Base-by-base conservation (phyloP, 1,140 invertebrate genomes). In the Acromyrmex echinatior region DNA sequence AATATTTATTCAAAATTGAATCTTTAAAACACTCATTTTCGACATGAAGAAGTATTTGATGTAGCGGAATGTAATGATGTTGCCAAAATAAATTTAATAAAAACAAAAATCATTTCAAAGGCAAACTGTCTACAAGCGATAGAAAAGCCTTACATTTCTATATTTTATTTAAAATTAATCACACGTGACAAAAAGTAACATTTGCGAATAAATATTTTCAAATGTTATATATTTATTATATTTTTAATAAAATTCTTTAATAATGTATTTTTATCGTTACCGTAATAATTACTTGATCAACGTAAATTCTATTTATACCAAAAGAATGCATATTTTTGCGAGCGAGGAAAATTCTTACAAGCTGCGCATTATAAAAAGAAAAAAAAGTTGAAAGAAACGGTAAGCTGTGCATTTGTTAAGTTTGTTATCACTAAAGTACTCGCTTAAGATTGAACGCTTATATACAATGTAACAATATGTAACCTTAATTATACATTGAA, bases 1-100 rank as follows among this genome's bases (percentile, higher is more conserved):
- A 86, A 78, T 86, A 65, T 78, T 78, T 65, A 76, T 66, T 51
- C 35, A 45, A 56, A 77, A 85, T 49, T 66, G 39, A 45, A 45
- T 45, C 9, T 45, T 45, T 45, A 12, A 76, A 86, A 86, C 10
- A 28, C 21, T 78, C n/a, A 66, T 62, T 74, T 39, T 39, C 7
- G 6, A 45, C 9, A 45, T 10, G 1, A 45, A 10, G 10, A 10
- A 45, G 9, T 45, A 45, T 45, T 45, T 3, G 9, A 45, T 45
- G 9, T 45, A 45, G 39, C 39, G 39, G 28, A 39, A 39, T 39
- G 35, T 39, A 39, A 12, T 49, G 21, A 51, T 62, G 35, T 21
- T 10, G 18, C 25, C 18, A n/a, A 58, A 49, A 60, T 12, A 82
- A 82, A 31, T 18, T 74, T 45, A 45, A 74, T 53, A 28, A 18